Base-by-base conservation (phyloP, 2,797 vertebrate species). In the Microctenopoma lineatum region DNA sequence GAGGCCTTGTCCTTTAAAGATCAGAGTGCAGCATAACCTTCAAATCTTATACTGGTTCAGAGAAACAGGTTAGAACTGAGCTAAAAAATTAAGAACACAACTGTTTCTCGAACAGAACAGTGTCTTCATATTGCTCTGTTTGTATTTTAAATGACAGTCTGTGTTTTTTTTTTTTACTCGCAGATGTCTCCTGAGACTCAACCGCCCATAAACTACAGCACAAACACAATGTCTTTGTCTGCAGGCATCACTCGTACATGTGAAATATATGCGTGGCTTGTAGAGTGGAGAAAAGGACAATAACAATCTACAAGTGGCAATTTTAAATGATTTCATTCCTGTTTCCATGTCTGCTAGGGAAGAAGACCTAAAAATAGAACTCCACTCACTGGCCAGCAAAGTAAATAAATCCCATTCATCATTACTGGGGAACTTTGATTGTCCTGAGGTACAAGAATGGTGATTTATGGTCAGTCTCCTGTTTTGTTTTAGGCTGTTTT, bases 1-100 rank as follows among this genome's bases (percentile, higher is more conserved):
- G 95, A 97, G 81, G 96, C 93, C 83, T 98, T 99, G 86, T 99
- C 98, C 98, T 99, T 66, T 15, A 59, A 45, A 59, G 53, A 70
- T 53, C 25, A 70, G 46, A 86, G 61, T 56, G 78, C 15, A 68
- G 14, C 56, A 80, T 46, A 62, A 64, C 59, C 61, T 45, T 47
- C 41, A 54, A 42, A 21, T 44, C 21, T 16, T 47, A 32, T 2
- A 57, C 39, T 16, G 54, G n/a, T 34, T 64, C 55, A 56, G 27
- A 73, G 47, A 56, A 60, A 51, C 32, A 36, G 18, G 4, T 12
- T 47, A 52, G 12, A 10, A 42, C 21, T 32, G 34, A 59, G 38
- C 46, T 55, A n/a, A 46, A 25, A 25, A 56, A 55, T 38, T 32
- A 63, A 47, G 3, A 45, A 32, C 32, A 50, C 36, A 50, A 38